Percentiles rank a stretch among this genome's conserved stretches.
These are phyloP conservation scores for Rhynchomys soricoides DNA, from an alignment of 2,113 vertebrate genomes.

Conservation along the genomic window DNA sequence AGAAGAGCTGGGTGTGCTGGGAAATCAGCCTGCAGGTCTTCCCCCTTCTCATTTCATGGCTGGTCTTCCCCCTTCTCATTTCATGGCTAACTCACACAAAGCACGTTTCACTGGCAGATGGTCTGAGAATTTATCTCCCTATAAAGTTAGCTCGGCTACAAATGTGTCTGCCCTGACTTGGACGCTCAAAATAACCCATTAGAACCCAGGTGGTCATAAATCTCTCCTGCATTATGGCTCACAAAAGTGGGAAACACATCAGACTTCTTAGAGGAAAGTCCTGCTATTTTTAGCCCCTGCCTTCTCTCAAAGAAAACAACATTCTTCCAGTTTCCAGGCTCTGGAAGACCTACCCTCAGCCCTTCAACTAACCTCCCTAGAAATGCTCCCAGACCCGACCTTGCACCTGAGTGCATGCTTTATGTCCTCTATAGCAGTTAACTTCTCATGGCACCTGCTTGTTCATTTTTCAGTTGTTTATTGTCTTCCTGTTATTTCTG, in stretches of 20 bases:
- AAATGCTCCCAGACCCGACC: neutral
- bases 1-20: neutral
- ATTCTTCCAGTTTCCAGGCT: neutral
- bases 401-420: fast-evolving
- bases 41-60: neutral
- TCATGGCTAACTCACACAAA: neutral
- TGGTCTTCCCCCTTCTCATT: too few relatives aligned
- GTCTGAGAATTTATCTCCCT: neutral
- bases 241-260: neutral
- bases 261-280: neutral
- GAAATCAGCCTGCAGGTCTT: neutral
- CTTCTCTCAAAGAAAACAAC: neutral
- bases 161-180: neutral
- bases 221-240: neutral
- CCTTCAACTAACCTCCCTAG: neutral
- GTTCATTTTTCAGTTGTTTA: neutral
- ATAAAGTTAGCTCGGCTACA: neutral
- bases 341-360: neutral
- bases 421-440: neutral
- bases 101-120: neutral
- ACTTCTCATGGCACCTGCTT: too few relatives aligned
- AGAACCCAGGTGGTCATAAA: neutral
- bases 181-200: neutral
- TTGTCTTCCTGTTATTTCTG: neutral
- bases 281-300: neutral